These are phyloP conservation scores for Silurus lanzhouensis DNA, from an alignment of 2,797 vertebrate genomes.

Conservation along the genomic window DNA sequence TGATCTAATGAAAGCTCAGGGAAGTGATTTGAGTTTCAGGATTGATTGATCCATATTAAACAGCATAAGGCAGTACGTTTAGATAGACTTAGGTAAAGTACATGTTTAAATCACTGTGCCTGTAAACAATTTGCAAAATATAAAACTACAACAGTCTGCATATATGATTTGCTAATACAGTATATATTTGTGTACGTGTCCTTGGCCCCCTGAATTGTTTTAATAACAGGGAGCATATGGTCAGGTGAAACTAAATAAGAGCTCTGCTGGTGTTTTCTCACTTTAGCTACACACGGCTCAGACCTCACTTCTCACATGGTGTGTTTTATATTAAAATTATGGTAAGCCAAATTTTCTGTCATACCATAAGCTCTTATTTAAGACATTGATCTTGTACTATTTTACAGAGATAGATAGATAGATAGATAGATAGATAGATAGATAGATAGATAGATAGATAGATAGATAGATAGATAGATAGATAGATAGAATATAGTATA, in stretches of 20 bases:
- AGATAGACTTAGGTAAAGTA: too few species aligned
- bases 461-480: too few species aligned
- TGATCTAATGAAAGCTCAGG: not conserved
- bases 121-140: not conserved
- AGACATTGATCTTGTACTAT: not conserved
- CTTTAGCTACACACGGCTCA: slow-evolving; percentile 52
- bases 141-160: not conserved
- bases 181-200: not conserved
- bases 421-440: too few species aligned
- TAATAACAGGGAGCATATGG: slow-evolving; percentile 39
- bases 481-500: too few species aligned
- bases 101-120: too few species aligned
- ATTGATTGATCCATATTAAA: not conserved
- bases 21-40: not conserved
- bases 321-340: slow-evolving; percentile 66
- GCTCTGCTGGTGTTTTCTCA: slow-evolving; percentile 57
- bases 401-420: not conserved
- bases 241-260: slow-evolving; percentile 22
- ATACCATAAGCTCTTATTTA: not conserved
- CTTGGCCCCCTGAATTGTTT: not conserved
- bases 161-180: not conserved
- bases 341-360: not conserved
- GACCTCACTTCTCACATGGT: slow-evolving; percentile 59
- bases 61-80: too few species aligned
- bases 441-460: too few species aligned